Evolutionary conservation across 2,888 invertebrate genomes (phyloP).

Genomic region (Phaedon cochleariae): DNA sequence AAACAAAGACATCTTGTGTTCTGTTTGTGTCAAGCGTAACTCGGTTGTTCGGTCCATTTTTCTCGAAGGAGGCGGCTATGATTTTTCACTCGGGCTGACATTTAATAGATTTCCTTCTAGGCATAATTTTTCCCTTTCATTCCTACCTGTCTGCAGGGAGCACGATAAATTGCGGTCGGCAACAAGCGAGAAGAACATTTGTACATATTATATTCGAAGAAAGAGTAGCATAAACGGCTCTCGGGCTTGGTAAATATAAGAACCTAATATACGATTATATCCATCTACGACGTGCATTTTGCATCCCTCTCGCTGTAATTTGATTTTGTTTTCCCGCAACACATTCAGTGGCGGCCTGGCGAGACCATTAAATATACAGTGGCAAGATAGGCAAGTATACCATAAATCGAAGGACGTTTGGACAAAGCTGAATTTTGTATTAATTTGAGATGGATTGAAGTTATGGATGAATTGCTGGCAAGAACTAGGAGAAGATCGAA

Average conservation of each 20-base stretch:
- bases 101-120: conserved; percentile 11
- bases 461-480: too few species aligned
- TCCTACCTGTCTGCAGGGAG: conserved; percentile 12
- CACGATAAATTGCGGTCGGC: conserved; percentile 13
- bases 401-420: too few species aligned
- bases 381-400: too few species aligned
- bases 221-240: conserved; percentile 15
- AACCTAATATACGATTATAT: conserved; percentile 16
- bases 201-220: conserved; percentile 18
- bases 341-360: too few species aligned
- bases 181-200: conserved; percentile 12
- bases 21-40: background rate
- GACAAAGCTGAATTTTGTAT: too few species aligned
- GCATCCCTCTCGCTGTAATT: conserved; percentile 14
- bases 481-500: too few species aligned
- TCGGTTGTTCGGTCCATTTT: background rate
- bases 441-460: too few species aligned
- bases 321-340: conserved; percentile 13
- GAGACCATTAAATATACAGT: too few species aligned
- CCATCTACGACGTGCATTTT: conserved; percentile 14
- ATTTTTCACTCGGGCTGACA: background rate
- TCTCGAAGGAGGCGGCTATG: background rate
- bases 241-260: conserved; percentile 14
- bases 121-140: conserved; percentile 4
- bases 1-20: background rate